Evolutionary conservation across 2,888 invertebrate species (phyloP), one percentile per base, ranked within the genome.

Genomic region (Noctua janthina): DNA sequence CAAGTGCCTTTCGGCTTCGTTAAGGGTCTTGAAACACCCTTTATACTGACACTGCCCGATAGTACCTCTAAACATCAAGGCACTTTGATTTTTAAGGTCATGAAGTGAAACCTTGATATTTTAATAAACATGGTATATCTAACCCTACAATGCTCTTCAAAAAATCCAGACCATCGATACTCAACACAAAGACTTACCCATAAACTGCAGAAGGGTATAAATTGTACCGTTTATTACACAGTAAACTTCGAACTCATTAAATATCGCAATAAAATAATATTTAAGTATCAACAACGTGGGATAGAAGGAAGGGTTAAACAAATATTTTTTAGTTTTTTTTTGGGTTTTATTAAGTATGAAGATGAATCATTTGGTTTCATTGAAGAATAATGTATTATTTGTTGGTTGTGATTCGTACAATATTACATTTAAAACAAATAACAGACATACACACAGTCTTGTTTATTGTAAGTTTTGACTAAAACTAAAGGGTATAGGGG

Each of bases 201-300:
- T 93, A 93, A 93, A 93, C 77, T 80, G 76, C 62, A 71, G 73
- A 66, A 76, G 82, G 88, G 88, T 89, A 90, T 90, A 91, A 92
- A 90, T 87, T 87, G 85, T 87, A 84, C 90, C 91, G 85, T 86
- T 86, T 86, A 86, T 86, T 86, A 84, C 86, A 78, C 87, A 81
- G 85, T 86, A 87, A 86, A 94, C 89, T 92, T 91, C 91, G 91
- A 92, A 92, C 92, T 95, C 94, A 95, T 96, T 96, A 95, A 94
- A 93, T 93, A 92, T 90, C 83, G 87, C 91, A 91, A 94, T 96
- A 96, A 96, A 95, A 93, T 92, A 92, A 86, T 91, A 87, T 91
- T 93, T 90, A 89, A 89, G 88, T 82, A 81, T 81, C 83, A 87
- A 74, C 89, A 87, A 90, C 90, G 91, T 91, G 88, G 90, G 90